Percentiles rank a stretch among this genome's conserved stretches.
phyloP scores from a whole-genome alignment of 2,797 vertebrate species.

The Macropus fuliginosus region DNA sequence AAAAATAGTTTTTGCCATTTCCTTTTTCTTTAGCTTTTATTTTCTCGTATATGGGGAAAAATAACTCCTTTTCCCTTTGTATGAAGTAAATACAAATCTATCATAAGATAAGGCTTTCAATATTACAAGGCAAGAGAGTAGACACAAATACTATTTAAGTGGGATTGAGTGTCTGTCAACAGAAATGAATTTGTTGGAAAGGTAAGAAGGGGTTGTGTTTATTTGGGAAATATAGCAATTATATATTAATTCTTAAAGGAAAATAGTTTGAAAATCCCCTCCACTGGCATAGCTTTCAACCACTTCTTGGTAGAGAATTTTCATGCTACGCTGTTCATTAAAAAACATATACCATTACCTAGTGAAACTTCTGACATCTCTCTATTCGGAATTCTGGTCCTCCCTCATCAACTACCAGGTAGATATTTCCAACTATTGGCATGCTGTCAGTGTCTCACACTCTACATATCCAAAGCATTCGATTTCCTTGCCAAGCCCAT shows the following conservation, averaged over 20 bases:
- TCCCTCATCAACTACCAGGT: neutral
- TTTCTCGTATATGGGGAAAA: neutral
- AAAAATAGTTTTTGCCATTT: neutral
- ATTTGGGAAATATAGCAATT: conserved; percentile 40
- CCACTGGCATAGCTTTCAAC: neutral
- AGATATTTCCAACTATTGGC: neutral
- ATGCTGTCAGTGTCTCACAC: neutral
- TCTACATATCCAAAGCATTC: neutral
- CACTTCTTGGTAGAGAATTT: neutral
- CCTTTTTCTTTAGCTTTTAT: neutral
- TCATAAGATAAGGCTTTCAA: neutral
- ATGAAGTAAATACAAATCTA: conserved; percentile 26
- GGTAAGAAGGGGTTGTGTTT: conserved; percentile 29
- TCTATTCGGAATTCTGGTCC: neutral
- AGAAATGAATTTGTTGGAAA: conserved; percentile 40
- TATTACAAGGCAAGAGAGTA: neutral
- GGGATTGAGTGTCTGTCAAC: neutral
- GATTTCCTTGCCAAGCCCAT: neutral
- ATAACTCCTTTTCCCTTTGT: neutral
- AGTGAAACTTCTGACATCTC: neutral
- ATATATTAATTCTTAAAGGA: conserved; percentile 41
- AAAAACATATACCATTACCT: neutral
- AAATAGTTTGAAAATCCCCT: neutral
- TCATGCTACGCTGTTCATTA: neutral
- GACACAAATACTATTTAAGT: neutral